Conservation (phyloP, 2,888 invertebrate genomes). For the Sympetrum striolatum region DNA sequence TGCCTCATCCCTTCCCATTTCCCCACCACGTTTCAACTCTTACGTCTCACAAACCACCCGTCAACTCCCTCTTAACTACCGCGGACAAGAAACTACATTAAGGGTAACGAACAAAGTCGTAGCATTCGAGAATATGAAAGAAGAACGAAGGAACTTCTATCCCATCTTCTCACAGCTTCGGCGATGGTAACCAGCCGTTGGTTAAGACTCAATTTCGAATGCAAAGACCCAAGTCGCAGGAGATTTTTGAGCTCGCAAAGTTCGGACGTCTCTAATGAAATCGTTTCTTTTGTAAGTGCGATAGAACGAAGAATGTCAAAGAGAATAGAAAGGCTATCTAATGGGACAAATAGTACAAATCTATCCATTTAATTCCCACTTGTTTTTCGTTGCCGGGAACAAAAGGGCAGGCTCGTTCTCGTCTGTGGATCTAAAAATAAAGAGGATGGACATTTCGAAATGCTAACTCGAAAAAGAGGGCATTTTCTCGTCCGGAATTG, state of each 20-base stretch:
- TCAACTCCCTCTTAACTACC: not conserved
- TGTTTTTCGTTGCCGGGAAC: no score
- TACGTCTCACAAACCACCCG: not conserved
- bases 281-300: no score
- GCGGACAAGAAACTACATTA: not conserved
- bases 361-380: no score
- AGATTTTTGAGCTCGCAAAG: not conserved
- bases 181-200: no score
- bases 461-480: not conserved
- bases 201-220: not conserved
- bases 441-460: not conserved
- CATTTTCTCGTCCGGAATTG: not conserved
- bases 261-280: not conserved
- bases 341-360: no score
- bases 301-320: no score
- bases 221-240: not conserved
- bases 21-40: not conserved
- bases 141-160: not conserved
- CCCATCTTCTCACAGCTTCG: not conserved
- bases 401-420: no score
- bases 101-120: not conserved
- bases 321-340: not conserved
- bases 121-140: not conserved
- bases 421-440: no score
- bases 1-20: not conserved